phyloP scores from a whole-genome alignment of 2,797 vertebrate species.

The Arremon aurantiirostris region DNA sequence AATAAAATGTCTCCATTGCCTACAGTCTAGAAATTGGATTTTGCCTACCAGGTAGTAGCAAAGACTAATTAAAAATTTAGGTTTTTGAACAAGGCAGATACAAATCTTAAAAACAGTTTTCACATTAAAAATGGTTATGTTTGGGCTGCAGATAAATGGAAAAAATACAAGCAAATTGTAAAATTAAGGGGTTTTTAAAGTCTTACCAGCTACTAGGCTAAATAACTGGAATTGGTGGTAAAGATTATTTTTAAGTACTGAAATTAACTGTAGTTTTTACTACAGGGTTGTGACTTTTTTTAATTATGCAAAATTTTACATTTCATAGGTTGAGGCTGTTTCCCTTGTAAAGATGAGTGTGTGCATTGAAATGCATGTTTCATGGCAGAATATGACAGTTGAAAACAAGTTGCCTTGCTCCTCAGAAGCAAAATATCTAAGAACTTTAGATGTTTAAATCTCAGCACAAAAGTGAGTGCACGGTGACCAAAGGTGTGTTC shows the following conservation, averaged over 20 bases:
- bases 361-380: constrained; percentile 12
- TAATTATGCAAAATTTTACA: background rate
- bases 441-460: background rate
- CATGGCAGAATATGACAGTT: background rate
- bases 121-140: background rate
- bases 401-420: background rate
- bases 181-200: background rate
- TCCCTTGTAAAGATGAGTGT: background rate
- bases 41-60: constrained; percentile 4
- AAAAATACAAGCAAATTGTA: background rate
- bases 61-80: background rate
- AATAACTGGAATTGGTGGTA: background rate
- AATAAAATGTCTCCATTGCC: constrained; percentile 18
- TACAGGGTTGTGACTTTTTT: background rate
- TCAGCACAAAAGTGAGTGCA: background rate
- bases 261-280: constrained; percentile 16
- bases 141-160: background rate
- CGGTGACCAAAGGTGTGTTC: background rate
- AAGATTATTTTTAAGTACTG: constrained; percentile 37
- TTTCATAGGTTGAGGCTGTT: constrained; percentile 6
- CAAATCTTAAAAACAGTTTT: background rate
- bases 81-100: background rate
- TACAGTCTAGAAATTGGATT: constrained; percentile 37
- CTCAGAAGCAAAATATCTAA: constrained; percentile 13
- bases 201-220: constrained; percentile 8